Conservation (phyloP, 2,113 vertebrate genomes). For the Poeciliopsis turrubarensis region DNA sequence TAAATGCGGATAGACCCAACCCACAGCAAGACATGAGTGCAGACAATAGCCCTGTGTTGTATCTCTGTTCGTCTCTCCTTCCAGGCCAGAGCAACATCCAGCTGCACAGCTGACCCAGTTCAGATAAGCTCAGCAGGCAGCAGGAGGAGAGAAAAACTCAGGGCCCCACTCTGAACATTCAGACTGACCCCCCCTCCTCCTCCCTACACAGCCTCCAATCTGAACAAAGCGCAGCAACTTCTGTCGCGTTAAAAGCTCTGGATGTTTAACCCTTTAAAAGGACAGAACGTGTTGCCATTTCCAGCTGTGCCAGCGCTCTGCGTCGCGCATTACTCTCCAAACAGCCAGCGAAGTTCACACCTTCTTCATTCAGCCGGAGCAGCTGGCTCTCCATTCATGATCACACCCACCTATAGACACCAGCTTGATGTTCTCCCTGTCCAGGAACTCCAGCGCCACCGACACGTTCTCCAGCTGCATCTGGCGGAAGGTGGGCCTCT, state of each 20-base stretch:
- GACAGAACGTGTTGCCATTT: no score
- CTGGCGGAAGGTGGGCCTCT: slow-evolving; percentile 88
- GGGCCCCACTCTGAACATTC: slow-evolving; percentile 11
- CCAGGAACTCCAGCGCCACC: slow-evolving; percentile 88
- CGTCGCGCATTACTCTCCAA: no score
- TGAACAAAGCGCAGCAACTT: no score
- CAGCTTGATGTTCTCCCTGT: slow-evolving; percentile 87
- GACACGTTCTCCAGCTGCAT: slow-evolving; percentile 92
- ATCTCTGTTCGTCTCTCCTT: slow-evolving; percentile 4
- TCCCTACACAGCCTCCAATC: slow-evolving; percentile 26
- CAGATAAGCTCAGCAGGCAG: slow-evolving; percentile 2
- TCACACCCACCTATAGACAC: slow-evolving; percentile 85
- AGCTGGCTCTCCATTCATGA: slow-evolving; percentile 20
- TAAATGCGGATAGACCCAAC: slow-evolving; percentile 16
- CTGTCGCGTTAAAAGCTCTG: no score
- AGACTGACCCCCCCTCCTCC: slow-evolving; percentile 31
- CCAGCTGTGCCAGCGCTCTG: no score
- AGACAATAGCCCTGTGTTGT: slow-evolving; percentile 57
- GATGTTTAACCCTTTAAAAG: no score
- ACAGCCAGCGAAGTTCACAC: background rate
- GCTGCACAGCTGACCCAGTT: slow-evolving; percentile 29
- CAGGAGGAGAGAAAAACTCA: slow-evolving; percentile 4
- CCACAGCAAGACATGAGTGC: slow-evolving; percentile 46
- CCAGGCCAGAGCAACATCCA: slow-evolving; percentile 47
- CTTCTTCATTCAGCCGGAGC: slow-evolving; percentile 1